phyloP scores from a whole-genome alignment of 2,113 vertebrate genomes.

The Oncorhynchus tshawytscha region DNA sequence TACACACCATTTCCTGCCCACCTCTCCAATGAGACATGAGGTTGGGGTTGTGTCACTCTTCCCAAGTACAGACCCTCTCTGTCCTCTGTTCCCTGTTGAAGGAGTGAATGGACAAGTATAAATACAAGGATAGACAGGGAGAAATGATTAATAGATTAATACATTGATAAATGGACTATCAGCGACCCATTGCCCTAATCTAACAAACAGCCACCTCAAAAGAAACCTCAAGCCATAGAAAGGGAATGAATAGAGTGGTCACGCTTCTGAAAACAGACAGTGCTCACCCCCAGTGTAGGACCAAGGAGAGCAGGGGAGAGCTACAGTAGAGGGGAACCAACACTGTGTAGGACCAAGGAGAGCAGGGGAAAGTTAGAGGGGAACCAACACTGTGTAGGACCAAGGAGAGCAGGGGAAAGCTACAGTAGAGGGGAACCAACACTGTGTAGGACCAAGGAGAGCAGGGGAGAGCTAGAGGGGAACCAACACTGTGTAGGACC shows the following conservation, averaged over 20 bases:
- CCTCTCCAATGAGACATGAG: constrained; percentile 38
- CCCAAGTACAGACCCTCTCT: constrained; percentile 53
- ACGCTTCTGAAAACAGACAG: too few species aligned
- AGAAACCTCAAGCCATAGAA: neutral
- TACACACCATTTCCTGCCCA: constrained; percentile 64
- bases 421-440: neutral
- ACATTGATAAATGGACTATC: too few species aligned
- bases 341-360: neutral
- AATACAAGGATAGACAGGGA: neutral
- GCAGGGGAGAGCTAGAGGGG: neutral
- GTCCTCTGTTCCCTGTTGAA: constrained; percentile 43
- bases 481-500: neutral
- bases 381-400: neutral
- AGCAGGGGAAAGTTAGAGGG: neutral
- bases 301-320: too few species aligned
- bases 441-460: neutral
- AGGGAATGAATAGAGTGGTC: neutral
- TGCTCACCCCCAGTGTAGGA: too few species aligned
- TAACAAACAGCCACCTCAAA: neutral
- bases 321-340: neutral
- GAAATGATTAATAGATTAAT: neutral
- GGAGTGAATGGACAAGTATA: neutral
- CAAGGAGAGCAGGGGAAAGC: too few species aligned
- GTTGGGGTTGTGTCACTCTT: constrained; percentile 43
- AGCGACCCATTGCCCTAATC: neutral